Evolutionary conservation across 2,113 vertebrate species (phyloP).

Genomic region (Embiotoca jacksoni): DNA sequence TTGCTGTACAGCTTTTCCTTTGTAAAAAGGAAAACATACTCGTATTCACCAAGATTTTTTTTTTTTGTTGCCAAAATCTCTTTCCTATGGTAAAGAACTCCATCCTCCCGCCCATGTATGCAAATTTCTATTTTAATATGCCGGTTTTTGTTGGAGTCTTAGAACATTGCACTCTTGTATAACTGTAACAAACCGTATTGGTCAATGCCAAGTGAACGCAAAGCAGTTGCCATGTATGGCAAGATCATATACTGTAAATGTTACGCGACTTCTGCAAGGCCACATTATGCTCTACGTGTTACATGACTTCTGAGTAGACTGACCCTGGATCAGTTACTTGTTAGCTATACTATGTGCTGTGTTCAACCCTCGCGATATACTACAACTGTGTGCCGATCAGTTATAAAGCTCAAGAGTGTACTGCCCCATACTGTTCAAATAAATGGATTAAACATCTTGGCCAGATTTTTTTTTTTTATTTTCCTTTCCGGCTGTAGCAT

Average conservation of each 20-base stretch:
- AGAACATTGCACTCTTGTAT: slow-evolving; percentile 49
- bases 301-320: slow-evolving; percentile 51
- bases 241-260: slow-evolving; percentile 47
- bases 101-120: slow-evolving; percentile 73
- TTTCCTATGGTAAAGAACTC: slow-evolving; percentile 84
- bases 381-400: slow-evolving; percentile 65
- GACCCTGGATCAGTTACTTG: slow-evolving; percentile 66
- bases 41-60: slow-evolving; percentile 71
- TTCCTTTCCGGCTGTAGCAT: background rate
- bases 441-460: slow-evolving; percentile 65
- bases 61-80: slow-evolving; percentile 76
- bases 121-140: slow-evolving; percentile 83
- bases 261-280: slow-evolving; percentile 56
- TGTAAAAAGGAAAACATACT: slow-evolving; percentile 69
- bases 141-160: slow-evolving; percentile 73
- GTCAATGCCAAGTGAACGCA: slow-evolving; percentile 58
- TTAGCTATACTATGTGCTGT: slow-evolving; percentile 63
- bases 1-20: slow-evolving; percentile 70
- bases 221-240: slow-evolving; percentile 56
- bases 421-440: slow-evolving; percentile 78
- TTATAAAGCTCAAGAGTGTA: slow-evolving; percentile 67
- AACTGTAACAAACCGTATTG: slow-evolving; percentile 62
- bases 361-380: slow-evolving; percentile 64
- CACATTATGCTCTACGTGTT: slow-evolving; percentile 53
- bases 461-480: slow-evolving; percentile 2